Evolutionary conservation across 2,888 invertebrate species (phyloP).

Genomic region (Hemistola chrysoprasaria): DNA sequence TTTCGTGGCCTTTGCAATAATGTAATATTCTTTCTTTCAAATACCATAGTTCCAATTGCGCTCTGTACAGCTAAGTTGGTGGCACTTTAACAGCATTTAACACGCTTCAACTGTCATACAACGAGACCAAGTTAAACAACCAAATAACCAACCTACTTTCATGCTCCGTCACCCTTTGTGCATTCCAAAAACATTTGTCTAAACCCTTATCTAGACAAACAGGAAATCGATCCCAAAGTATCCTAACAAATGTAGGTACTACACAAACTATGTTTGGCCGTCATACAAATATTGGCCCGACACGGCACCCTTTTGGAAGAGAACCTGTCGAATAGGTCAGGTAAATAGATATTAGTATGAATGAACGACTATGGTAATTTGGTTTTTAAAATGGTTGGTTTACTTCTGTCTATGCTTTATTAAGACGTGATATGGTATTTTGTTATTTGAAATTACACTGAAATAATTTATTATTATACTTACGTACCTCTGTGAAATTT

Average conservation of each 20-base stretch:
- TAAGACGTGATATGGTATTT: too few relatives aligned
- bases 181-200: constrained; percentile 35
- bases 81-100: too few relatives aligned
- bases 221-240: constrained; percentile 51
- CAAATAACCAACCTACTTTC: constrained; percentile 1
- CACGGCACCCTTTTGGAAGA: constrained; percentile 46
- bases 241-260: constrained; percentile 41
- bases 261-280: constrained; percentile 40
- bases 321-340: constrained; percentile 32
- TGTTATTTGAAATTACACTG: too few relatives aligned
- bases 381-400: constrained; percentile 21
- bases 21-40: too few relatives aligned
- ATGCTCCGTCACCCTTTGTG: constrained; percentile 33
- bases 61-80: too few relatives aligned
- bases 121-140: not conserved
- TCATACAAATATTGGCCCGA: constrained; percentile 44
- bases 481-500: too few relatives aligned
- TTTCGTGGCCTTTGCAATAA: too few relatives aligned
- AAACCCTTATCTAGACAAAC: constrained; percentile 52
- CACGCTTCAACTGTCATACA: not conserved
- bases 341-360: constrained; percentile 41
- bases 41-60: too few relatives aligned
- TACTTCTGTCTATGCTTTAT: too few relatives aligned
- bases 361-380: constrained; percentile 32
- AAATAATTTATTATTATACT: too few relatives aligned